A percentile compares a stretch with the other conserved stretches of the same genome.
Evolutionary conservation across 2,888 invertebrate genomes (phyloP).

Genomic region (Ophion costatus): DNA sequence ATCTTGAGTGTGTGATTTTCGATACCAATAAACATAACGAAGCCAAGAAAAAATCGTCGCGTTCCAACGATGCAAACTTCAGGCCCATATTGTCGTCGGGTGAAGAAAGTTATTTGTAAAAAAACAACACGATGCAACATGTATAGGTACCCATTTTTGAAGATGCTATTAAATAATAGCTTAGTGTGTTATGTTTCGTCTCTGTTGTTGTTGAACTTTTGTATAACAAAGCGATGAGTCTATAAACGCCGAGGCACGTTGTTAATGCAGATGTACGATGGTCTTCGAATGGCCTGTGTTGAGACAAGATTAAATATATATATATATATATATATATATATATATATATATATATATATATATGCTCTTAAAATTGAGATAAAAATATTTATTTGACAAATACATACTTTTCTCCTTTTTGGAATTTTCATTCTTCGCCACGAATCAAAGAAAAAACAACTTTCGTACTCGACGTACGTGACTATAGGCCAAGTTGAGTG

Average conservation of each 20-base stretch:
- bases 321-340: conserved; percentile 8
- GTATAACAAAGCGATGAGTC: conserved; percentile 30
- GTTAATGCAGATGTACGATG: conserved; percentile 11
- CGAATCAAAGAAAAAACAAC: conserved; percentile 34
- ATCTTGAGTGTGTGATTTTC: too few relatives aligned
- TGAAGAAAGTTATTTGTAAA: conserved; percentile 27
- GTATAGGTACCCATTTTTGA: conserved; percentile 45
- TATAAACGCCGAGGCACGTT: conserved; percentile 24
- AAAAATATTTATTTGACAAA: conserved; percentile 71
- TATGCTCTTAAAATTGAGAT: conserved; percentile 61
- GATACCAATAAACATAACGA: too few relatives aligned
- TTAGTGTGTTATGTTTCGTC: conserved; percentile 5
- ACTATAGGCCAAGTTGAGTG: conserved; percentile 54
- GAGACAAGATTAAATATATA: conserved; percentile 12
- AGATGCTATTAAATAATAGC: conserved; percentile 39
- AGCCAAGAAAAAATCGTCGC: too few relatives aligned
- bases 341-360: conserved; percentile 15
- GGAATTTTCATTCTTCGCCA: conserved; percentile 16
- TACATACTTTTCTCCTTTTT: conserved; percentile 59
- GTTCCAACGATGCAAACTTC: too few relatives aligned
- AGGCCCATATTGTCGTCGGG: too few relatives aligned
- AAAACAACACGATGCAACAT: conserved; percentile 26
- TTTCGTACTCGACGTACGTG: conserved; percentile 21
- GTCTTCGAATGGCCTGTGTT: conserved; percentile 9
- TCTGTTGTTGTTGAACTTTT: conserved; percentile 47